These are phyloP conservation scores for Parambassis ranga DNA, from an alignment of 2,797 vertebrate genomes.

Conservation along the genomic window DNA sequence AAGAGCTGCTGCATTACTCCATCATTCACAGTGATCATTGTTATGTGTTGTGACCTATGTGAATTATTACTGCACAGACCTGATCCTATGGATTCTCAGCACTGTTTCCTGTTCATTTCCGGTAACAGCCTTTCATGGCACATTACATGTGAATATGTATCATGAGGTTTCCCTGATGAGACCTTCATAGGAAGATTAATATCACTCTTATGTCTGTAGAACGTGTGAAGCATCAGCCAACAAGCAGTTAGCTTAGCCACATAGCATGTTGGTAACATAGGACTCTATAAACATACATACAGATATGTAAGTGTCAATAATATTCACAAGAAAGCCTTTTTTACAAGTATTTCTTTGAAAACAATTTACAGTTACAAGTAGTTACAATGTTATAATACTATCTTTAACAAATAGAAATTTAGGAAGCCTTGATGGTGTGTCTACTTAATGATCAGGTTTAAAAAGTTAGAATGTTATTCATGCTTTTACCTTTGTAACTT, in stretches of 20 bases:
- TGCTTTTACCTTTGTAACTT: background rate
- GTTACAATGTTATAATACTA: too few species aligned
- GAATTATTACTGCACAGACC: conserved; percentile 29
- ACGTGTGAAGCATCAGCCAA: background rate
- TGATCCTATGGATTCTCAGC: background rate
- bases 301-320: too few species aligned
- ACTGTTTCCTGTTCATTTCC: background rate
- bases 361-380: too few species aligned
- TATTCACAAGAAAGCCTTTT: background rate
- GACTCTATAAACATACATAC: too few species aligned
- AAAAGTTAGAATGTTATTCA: background rate
- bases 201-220: background rate
- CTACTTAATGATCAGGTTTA: background rate
- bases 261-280: too few species aligned
- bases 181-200: background rate
- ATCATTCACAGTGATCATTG: conserved; percentile 46
- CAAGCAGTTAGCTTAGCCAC: background rate
- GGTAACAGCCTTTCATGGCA: background rate
- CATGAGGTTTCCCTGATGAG: background rate
- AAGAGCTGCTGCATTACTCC: conserved; percentile 32
- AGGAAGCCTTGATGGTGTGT: background rate
- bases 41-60: conserved; percentile 18
- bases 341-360: too few species aligned
- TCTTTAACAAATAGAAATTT: too few species aligned
- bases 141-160: background rate